Evolutionary conservation across 1,140 invertebrate genomes (phyloP).

Genomic region (Listronotus oregonensis): DNA sequence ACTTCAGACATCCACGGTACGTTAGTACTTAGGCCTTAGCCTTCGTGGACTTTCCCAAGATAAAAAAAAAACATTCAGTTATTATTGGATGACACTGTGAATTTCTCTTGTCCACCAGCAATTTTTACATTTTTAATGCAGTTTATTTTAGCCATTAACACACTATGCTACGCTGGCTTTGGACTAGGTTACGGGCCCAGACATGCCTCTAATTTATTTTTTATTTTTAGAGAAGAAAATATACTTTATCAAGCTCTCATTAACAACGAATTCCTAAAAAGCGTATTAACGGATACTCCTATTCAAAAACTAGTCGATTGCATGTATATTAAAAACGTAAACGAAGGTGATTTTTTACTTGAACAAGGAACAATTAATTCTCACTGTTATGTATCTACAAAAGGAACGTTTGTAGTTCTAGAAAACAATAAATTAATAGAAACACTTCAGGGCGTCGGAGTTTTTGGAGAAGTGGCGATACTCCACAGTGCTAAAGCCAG

Average conservation of each 20-base stretch:
- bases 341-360: constrained; percentile 37
- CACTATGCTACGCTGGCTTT: too few species aligned
- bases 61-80: too few species aligned
- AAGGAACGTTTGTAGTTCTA: constrained; percentile 35
- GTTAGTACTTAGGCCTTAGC: too few species aligned
- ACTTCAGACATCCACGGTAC: too few species aligned
- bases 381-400: constrained; percentile 37
- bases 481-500: constrained; percentile 34
- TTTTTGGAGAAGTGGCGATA: constrained; percentile 42
- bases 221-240: constrained; percentile 44
- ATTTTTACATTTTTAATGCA: too few species aligned
- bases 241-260: constrained; percentile 39
- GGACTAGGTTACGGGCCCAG: too few species aligned
- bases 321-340: constrained; percentile 35
- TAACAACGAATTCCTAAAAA: constrained; percentile 46
- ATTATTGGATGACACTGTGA: too few species aligned
- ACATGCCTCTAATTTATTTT: too few species aligned
- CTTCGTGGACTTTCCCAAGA: too few species aligned
- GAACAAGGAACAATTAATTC: constrained; percentile 38
- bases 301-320: constrained; percentile 40
- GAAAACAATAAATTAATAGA: constrained; percentile 29
- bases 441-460: constrained; percentile 9
- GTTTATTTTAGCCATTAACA: too few species aligned
- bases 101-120: too few species aligned
- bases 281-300: constrained; percentile 35